Evolutionary conservation across 2,113 vertebrate genomes (phyloP).

Genomic region (Lethenteron reissneri): DNA sequence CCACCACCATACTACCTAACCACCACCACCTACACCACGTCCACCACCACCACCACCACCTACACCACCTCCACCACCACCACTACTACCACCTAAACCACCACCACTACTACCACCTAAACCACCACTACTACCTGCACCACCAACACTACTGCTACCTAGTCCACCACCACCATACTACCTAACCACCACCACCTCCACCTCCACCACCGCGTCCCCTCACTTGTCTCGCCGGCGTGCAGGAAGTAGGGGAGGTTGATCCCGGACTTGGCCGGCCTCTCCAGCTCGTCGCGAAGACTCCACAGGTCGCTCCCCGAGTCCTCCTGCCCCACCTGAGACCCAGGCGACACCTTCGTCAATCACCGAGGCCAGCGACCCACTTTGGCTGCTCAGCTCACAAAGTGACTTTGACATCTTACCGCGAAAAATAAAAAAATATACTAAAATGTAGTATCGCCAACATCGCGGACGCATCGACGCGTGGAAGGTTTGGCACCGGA

Average conservation of each 20-base stretch:
- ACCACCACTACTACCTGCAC: too few species aligned
- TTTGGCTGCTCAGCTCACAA: background rate
- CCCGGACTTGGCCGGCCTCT: slow-evolving; percentile 25
- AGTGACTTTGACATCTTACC: background rate
- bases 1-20: too few species aligned
- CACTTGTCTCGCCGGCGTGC: slow-evolving; percentile 69
- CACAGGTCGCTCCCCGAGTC: slow-evolving; percentile 43
- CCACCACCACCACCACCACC: too few species aligned
- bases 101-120: too few species aligned
- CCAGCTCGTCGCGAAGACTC: slow-evolving; percentile 41
- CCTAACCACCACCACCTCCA: too few species aligned
- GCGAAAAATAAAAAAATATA: background rate
- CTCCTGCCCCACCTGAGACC: slow-evolving; percentile 49
- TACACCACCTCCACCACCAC: too few species aligned
- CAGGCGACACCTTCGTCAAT: background rate
- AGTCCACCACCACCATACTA: too few species aligned
- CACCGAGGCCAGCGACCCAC: background rate
- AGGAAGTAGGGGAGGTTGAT: slow-evolving; percentile 50
- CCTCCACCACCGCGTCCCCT: slow-evolving; percentile 14
- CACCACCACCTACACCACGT: too few species aligned
- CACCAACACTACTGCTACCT: too few species aligned
- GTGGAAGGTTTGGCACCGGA: background rate
- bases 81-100: too few species aligned
- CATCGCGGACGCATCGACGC: background rate
- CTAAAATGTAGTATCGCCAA: too few species aligned